Evolutionary conservation across 1,140 invertebrate species (phyloP).

Genomic region (Penaeus chinensis): DNA sequence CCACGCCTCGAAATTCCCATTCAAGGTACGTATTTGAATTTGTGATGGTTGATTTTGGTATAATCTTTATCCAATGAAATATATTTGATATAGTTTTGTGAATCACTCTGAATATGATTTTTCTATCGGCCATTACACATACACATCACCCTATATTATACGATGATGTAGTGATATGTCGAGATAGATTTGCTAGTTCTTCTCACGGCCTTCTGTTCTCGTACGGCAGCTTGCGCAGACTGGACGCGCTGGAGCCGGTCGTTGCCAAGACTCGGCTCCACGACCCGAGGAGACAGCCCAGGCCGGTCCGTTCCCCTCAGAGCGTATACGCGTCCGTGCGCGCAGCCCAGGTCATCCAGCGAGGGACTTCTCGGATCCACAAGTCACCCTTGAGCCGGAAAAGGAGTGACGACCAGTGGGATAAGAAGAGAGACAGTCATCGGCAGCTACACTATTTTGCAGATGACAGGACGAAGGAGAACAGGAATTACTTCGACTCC

Average conservation of each 20-base stretch:
- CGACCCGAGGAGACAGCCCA: conserved; percentile 36
- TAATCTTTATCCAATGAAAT: too few species aligned
- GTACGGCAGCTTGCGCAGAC: conserved; percentile 3
- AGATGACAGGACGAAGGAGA: not conserved
- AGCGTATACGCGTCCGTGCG: conserved; percentile 37
- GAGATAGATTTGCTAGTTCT: not conserved
- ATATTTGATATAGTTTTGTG: too few species aligned
- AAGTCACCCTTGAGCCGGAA: conserved; percentile 26
- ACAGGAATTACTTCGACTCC: conserved; percentile 3
- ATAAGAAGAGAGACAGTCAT: conserved; percentile 30
- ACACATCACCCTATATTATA: too few species aligned
- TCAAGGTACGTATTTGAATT: too few species aligned
- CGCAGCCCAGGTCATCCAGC: conserved; percentile 15
- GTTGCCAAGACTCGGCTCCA: conserved; percentile 56
- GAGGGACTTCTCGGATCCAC: conserved; percentile 31
- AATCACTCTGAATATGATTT: too few species aligned
- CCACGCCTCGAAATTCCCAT: not conserved
- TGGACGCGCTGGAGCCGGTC: conserved; percentile 52
- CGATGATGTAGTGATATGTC: too few species aligned
- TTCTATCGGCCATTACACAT: too few species aligned
- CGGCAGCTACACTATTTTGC: conserved; percentile 19
- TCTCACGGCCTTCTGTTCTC: not conserved
- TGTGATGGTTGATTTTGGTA: too few species aligned
- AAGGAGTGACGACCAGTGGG: conserved; percentile 2
- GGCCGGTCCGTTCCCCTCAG: conserved; percentile 25